Base-by-base conservation (phyloP, 2,888 invertebrate genomes). In the Philereme transversata region DNA sequence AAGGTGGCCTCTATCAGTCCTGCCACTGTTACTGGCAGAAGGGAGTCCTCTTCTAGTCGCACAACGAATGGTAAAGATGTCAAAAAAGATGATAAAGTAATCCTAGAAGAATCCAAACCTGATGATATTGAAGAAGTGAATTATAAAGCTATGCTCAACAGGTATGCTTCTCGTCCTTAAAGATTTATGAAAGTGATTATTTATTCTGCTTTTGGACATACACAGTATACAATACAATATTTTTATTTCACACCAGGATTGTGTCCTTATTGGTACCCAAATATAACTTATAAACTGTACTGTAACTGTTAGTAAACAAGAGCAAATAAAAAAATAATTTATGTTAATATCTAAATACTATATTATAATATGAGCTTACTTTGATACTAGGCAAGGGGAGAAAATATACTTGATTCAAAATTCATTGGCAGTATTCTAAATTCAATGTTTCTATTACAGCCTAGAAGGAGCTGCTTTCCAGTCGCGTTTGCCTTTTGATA, bases 381-480 rank as follows among this genome's bases (percentile, higher is more conserved):
- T 22, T 22, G 22, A 2, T 3, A 22, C 22, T 22, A 22, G 40
- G 5, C 8, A 5, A 4, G 6, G 5, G 40, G 40, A 5, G 5
- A 36, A 6, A 36, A 4, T 40, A 5, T 40, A 8, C 5, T 40
- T 2, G 22, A 22, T 40, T 7, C 7, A 40, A 40, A 40, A 40
- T 40, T 40, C 4, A 8, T 8, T 40, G 40, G 6, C 6, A 38
- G 5, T 6, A 38, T 6, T 7, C 4, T 9, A 41, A n/a, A 9
- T n/a, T 9, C 11, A 33, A 9, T 47, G 34, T 35, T 47, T 47
- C 34, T 4, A 47, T 49, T 62, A 51, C 76, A 95, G 97, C 38
- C 92, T 98, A 68, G 98, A 99, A 90, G 98, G 98, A 44, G 97
- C 98, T 48, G 97, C 98, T 0, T 98, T 98, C 83, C 97, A 99